Conservation (phyloP, 2,797 vertebrate species). For the Apogon hyalosoma region DNA sequence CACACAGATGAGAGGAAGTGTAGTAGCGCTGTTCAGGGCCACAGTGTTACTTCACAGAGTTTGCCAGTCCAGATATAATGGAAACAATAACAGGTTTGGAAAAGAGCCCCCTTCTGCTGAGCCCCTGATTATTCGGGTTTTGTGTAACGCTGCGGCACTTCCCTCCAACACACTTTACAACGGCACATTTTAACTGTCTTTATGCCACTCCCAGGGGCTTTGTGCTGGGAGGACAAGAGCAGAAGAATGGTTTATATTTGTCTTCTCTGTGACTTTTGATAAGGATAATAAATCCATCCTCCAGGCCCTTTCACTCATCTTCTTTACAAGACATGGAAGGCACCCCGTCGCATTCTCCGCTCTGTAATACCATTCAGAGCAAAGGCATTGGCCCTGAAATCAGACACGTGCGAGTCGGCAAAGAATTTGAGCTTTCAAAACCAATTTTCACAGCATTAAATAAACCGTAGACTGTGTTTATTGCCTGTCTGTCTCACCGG, state of each 20-base stretch:
- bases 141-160: conserved; percentile 26
- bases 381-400: conserved; percentile 42
- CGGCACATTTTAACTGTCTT: conserved; percentile 42
- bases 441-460: conserved; percentile 33
- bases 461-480: conserved; percentile 26
- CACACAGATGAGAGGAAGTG: conserved; percentile 4
- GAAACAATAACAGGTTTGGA: conserved; percentile 47
- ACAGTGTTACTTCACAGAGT: conserved; percentile 29
- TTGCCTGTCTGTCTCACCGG: conserved; percentile 23
- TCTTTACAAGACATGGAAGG: conserved; percentile 48
- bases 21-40: conserved; percentile 12
- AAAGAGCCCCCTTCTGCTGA: conserved; percentile 25
- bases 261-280: conserved; percentile 68
- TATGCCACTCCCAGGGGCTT: conserved; percentile 45
- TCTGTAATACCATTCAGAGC: conserved; percentile 35
- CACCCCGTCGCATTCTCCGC: conserved; percentile 36
- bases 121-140: conserved; percentile 37
- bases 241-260: conserved; percentile 69
- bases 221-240: conserved; percentile 40
- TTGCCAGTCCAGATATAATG: conserved; percentile 28
- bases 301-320: conserved; percentile 53
- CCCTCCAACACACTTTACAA: conserved; percentile 48
- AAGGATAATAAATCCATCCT: conserved; percentile 70
- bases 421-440: conserved; percentile 24
- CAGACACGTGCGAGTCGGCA: conserved; percentile 20